Evolutionary conservation across 53 echinoderm and acorn worm species (phyloP).

Genomic region (Mesocentrotus franciscanus): DNA sequence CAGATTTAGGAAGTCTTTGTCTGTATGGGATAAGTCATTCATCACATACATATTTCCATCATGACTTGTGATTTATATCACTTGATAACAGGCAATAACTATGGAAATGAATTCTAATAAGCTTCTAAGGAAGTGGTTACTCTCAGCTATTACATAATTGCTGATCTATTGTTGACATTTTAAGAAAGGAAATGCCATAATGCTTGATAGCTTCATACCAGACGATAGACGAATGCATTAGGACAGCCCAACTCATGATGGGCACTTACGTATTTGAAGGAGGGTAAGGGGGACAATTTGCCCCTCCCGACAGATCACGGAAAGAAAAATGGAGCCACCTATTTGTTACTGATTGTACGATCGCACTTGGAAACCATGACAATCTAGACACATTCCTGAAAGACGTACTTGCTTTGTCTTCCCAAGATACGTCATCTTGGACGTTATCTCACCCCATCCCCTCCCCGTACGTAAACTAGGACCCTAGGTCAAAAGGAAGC

Average conservation of each 20-base stretch:
- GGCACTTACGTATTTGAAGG: not conserved
- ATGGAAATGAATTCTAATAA: not conserved
- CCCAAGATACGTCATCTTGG: too few species aligned
- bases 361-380: too few species aligned
- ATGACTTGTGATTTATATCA: conserved; percentile 23
- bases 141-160: not conserved
- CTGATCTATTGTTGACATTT: not conserved
- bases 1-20: not conserved
- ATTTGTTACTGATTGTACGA: too few species aligned
- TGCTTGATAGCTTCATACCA: not conserved
- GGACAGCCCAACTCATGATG: not conserved
- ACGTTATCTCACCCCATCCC: too few species aligned
- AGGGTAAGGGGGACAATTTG: too few species aligned
- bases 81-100: not conserved
- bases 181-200: not conserved
- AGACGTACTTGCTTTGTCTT: too few species aligned
- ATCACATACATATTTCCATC: not conserved
- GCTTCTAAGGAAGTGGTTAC: not conserved
- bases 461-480: too few species aligned
- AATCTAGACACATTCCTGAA: too few species aligned
- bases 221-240: not conserved
- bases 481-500: too few species aligned
- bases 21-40: conserved; percentile 7
- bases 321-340: too few species aligned
- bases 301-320: too few species aligned